Percentiles rank a stretch among this genome's conserved stretches.
phyloP scores from a whole-genome alignment of 2,888 invertebrate genomes.

The Orchesella flavescens region DNA sequence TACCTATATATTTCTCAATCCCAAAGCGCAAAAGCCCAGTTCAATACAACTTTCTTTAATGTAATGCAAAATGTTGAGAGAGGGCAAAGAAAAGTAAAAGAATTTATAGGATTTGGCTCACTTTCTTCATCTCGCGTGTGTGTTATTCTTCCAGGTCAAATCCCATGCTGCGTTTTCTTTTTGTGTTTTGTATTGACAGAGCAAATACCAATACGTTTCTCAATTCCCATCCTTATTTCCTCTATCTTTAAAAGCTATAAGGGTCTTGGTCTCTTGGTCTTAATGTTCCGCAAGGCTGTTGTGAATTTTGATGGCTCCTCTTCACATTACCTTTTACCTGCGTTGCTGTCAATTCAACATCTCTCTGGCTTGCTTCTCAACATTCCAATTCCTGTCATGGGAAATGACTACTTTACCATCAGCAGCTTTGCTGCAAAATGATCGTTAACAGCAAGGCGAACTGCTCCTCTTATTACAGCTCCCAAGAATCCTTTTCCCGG shows the following conservation, averaged over 20 bases:
- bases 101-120: slow-evolving; percentile 50
- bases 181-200: slow-evolving; percentile 1
- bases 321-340: background rate
- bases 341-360: background rate
- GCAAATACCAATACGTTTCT: background rate
- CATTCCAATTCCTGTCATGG: too few species aligned
- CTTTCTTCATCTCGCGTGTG: slow-evolving; percentile 37
- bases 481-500: too few species aligned
- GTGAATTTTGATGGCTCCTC: slow-evolving; percentile 23
- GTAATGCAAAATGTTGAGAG: slow-evolving; percentile 9
- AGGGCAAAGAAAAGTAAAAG: slow-evolving; percentile 1
- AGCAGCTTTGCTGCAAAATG: background rate
- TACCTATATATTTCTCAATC: too few species aligned
- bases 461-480: too few species aligned
- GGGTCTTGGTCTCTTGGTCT: slow-evolving; percentile 16
- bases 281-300: slow-evolving; percentile 12
- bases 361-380: too few species aligned
- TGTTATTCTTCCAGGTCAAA: background rate
- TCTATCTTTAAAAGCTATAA: background rate
- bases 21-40: background rate
- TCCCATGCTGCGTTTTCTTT: background rate
- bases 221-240: slow-evolving; percentile 10
- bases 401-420: too few species aligned
- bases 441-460: too few species aligned
- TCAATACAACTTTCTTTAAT: slow-evolving; percentile 16